Conservation (phyloP, 2,113 vertebrate genomes). For the Halcyon senegalensis region DNA sequence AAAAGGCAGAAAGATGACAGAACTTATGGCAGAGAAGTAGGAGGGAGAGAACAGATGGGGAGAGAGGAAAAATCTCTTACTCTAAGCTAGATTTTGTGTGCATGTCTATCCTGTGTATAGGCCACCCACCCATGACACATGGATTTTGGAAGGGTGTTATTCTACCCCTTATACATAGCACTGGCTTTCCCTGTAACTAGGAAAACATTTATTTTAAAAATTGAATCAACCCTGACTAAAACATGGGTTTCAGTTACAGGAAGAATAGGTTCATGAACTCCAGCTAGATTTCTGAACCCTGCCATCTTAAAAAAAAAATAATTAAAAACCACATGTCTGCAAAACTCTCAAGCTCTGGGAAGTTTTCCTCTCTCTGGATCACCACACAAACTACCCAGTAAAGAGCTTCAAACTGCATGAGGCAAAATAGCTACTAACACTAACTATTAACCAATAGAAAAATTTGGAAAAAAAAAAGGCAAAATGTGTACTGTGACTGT, state of each 20-base stretch:
- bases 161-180: conserved; percentile 43
- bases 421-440: neutral
- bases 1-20: neutral
- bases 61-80: neutral
- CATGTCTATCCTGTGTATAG: neutral
- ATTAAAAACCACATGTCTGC: neutral
- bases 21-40: neutral
- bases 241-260: conserved; percentile 66
- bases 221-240: conserved; percentile 64
- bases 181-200: conserved; percentile 29
- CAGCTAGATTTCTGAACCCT: conserved; percentile 45
- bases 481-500: neutral
- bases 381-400: neutral
- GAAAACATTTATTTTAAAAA: conserved; percentile 69
- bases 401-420: neutral
- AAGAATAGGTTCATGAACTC: conserved; percentile 66
- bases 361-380: neutral
- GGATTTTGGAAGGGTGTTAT: conserved; percentile 46
- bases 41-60: neutral
- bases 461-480: neutral
- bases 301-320: conserved; percentile 11
- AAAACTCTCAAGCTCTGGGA: neutral
- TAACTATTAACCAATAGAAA: neutral
- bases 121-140: conserved; percentile 33
- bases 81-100: neutral